Percentiles rank a stretch among this genome's conserved stretches.
phyloP scores from a whole-genome alignment of 2,113 vertebrate genomes.

The Melanerpes formicivorus region DNA sequence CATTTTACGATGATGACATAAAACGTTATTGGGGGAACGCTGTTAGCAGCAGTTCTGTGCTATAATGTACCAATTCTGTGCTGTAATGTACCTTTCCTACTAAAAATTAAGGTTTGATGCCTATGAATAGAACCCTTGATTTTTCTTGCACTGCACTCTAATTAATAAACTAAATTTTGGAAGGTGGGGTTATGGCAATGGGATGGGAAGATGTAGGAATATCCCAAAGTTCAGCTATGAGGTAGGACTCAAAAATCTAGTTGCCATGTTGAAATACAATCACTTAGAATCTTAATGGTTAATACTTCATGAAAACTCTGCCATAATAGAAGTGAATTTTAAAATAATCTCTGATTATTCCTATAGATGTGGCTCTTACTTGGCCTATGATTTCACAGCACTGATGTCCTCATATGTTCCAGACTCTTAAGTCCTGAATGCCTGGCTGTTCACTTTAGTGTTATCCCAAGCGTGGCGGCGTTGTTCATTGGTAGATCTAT shows the following conservation, averaged over 20 bases:
- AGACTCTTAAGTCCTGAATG: background rate
- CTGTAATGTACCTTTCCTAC: slow-evolving; percentile 10
- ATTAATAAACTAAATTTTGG: background rate
- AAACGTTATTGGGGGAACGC: background rate
- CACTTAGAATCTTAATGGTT: background rate
- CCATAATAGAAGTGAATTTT: background rate
- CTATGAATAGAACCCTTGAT: background rate
- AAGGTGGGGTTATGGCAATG: background rate
- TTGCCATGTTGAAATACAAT: background rate
- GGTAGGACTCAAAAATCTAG: background rate
- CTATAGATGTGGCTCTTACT: background rate
- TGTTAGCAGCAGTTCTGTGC: slow-evolving; percentile 1
- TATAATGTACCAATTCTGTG: slow-evolving; percentile 9
- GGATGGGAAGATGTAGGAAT: background rate
- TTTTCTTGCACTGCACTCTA: background rate
- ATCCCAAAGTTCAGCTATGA: background rate
- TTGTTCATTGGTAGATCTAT: background rate
- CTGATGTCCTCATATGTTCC: background rate
- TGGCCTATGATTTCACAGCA: background rate
- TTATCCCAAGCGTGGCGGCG: background rate
- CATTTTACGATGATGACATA: slow-evolving; percentile 45
- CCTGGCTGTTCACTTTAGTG: background rate
- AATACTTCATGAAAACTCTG: background rate
- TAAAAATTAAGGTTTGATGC: slow-evolving; percentile 11
- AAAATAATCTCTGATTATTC: background rate